phyloP scores from a whole-genome alignment of 2,797 vertebrate species.

The Bradypodion ventrale region DNA sequence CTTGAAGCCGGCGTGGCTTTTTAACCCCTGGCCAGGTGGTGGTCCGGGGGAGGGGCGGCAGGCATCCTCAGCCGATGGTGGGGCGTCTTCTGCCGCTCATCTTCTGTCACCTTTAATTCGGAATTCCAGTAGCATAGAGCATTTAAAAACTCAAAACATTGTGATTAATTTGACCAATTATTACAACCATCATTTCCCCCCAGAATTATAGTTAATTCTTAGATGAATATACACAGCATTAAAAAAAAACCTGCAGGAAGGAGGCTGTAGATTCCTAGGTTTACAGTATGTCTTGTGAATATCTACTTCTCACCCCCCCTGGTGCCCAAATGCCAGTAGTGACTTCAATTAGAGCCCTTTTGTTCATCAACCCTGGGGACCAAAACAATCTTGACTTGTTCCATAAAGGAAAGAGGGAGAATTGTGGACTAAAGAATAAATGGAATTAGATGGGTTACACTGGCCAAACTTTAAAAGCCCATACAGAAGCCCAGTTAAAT shows the following conservation, averaged over 20 bases:
- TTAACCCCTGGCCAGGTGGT: too few species aligned
- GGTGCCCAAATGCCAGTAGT: not conserved
- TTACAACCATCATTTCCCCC: not conserved
- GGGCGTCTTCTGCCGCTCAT: too few species aligned
- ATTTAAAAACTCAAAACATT: not conserved
- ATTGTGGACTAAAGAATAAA: not conserved
- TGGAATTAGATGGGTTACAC: not conserved
- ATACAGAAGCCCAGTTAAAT: not conserved
- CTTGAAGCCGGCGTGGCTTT: too few species aligned
- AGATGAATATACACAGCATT: not conserved
- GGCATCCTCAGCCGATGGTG: too few species aligned
- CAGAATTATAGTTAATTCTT: not conserved
- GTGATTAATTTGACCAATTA: not conserved
- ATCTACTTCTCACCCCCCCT: not conserved
- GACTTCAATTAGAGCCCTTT: not conserved
- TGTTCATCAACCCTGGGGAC: not conserved
- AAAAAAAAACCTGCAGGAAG: not conserved
- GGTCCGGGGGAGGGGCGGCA: too few species aligned
- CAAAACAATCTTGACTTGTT: not conserved
- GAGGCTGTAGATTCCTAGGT: not conserved
- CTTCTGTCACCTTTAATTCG: not conserved
- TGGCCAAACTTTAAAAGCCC: not conserved
- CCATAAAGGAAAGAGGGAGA: not conserved
- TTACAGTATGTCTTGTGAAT: not conserved
- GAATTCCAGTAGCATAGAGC: not conserved